Base-by-base conservation (phyloP, 2,888 invertebrate species). In the Sphecodes monilicornis region DNA sequence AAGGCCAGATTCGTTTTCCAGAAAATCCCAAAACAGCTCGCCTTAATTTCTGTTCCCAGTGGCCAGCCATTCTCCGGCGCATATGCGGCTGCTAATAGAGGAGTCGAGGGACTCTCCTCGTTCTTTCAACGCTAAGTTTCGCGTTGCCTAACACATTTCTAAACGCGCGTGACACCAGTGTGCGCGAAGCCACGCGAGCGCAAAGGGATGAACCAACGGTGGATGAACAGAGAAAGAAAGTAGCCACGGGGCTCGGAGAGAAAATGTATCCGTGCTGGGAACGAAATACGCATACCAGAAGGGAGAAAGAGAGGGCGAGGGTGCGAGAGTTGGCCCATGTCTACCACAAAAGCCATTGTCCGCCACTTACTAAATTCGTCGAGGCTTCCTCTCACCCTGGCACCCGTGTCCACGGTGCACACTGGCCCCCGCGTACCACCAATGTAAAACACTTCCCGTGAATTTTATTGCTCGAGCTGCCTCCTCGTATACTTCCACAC, bases 341-440 rank as follows among this genome's bases (percentile, higher is more conserved):
- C 93, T 93, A 93, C 93, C 93, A 89, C 88, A 89, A 89, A 89
- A 89, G 89, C 89, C 90, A 90, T 89, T 89, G 90, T 93, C 92
- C 93, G 93, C 93, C 93, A 93, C 93, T 93, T 93, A 93, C 93
- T 93, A 93, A 93, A 93, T 93, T 93, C 93, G 92, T 92, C 92
- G 90, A 90, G 91, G 88, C 88, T 88, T 89, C 88, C 86, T 76
- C 86, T 73, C 86, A 46, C 80, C 88, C 89, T 87, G 84, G 86
- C 85, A 77, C 57, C 84, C 80, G 54, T 78, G 86, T 86, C 78
- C 83, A 80, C 87, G 66, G 79, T 60, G 76, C 80, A 71, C 85
- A 82, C 75, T 71, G 71, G 74, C 80, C 85, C 87, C 87, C 87
- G 86, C 89, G 88, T n/a, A 1, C 88, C 88, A 90, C 90, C 91